Evolutionary conservation across 2,113 vertebrate genomes (phyloP), one percentile per base, ranked within the genome.

Genomic region (Zeus faber): DNA sequence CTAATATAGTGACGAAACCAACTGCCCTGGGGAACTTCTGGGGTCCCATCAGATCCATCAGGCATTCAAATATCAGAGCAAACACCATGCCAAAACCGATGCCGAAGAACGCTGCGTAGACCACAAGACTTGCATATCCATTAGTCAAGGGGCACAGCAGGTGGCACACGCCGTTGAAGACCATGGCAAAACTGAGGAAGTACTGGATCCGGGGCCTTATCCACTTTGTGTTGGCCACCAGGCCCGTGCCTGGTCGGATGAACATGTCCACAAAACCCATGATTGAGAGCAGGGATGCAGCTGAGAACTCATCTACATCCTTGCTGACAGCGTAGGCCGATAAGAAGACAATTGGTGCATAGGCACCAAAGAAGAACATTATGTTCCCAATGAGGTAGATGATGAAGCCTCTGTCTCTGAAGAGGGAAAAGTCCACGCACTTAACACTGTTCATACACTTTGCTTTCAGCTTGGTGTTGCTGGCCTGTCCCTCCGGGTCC

Each of bases 311-410:
- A 0, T 93, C 91, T 0, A 93, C 62, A 16, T 89, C 91, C 0
- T 59, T 79, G 47, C 81, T 81, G 49, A 92, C 84, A 11, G 88
- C 91, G 1, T 92, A 92, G 5, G 88, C 81, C 0, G 88, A 80
- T 69, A 94, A 68, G 74, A 95, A 94, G 41, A 93, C 76, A 11
- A 93, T 91, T 23, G 92, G 92, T 0, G 89, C 87, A 37, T 90
- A 93, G 69, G 91, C 89, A 0, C 86, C 90, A 16, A 93, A 87
- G 74, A 94, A 92, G 82, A 89, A 92, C 39, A 94, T 62, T 13
- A 90, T 54, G 0, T 91, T 93, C 58, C 91, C 90, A 0, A 88
- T 60, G 51, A 94, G 77, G 82, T 94, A 93, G 68, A 92, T 92
- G 51, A 93, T 29, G 58, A 94, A 94, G 1, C 88, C 90, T 60